These are phyloP conservation scores for Smutsia temminckii DNA, from an alignment of 2,797 vertebrate species.

Conservation along the genomic window DNA sequence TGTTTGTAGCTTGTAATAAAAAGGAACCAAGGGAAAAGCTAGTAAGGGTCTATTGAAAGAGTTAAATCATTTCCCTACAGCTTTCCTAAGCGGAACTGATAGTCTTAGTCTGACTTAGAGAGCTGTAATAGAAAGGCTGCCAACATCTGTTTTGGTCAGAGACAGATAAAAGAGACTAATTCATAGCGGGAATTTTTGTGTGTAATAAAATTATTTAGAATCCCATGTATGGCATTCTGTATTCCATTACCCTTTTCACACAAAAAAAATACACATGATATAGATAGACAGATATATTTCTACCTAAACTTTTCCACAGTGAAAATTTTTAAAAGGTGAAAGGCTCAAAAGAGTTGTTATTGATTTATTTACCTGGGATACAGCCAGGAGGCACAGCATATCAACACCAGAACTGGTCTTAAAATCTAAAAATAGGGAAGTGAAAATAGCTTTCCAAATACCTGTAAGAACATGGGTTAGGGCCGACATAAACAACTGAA, in stretches of 20 bases:
- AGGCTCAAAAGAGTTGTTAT: not conserved
- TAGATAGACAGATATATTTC: slow-evolving; percentile 69
- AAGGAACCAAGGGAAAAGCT: slow-evolving; percentile 53
- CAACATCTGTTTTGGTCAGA: slow-evolving; percentile 88
- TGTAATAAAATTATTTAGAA: not conserved
- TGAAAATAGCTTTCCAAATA: not conserved
- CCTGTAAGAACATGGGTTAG: not conserved
- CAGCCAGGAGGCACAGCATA: not conserved
- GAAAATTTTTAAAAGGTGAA: slow-evolving; percentile 48
- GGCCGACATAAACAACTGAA: not conserved
- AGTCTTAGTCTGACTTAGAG: slow-evolving; percentile 86
- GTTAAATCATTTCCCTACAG: slow-evolving; percentile 83
- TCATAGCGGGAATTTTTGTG: slow-evolving; percentile 79
- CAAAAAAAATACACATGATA: slow-evolving; percentile 48
- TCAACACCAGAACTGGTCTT: not conserved
- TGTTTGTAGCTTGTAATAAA: slow-evolving; percentile 69
- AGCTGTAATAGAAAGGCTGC: slow-evolving; percentile 86
- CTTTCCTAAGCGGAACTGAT: slow-evolving; percentile 86
- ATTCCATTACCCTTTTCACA: slow-evolving; percentile 81
- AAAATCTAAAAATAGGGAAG: not conserved
- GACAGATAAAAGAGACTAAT: slow-evolving; percentile 87
- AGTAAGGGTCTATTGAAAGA: slow-evolving; percentile 75
- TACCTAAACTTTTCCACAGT: slow-evolving; percentile 56
- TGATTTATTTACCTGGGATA: slow-evolving; percentile 26
- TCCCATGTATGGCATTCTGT: slow-evolving; percentile 82